Evolutionary conservation across 1,140 invertebrate species (phyloP).

Genomic region (Lepidurus couesii): DNA sequence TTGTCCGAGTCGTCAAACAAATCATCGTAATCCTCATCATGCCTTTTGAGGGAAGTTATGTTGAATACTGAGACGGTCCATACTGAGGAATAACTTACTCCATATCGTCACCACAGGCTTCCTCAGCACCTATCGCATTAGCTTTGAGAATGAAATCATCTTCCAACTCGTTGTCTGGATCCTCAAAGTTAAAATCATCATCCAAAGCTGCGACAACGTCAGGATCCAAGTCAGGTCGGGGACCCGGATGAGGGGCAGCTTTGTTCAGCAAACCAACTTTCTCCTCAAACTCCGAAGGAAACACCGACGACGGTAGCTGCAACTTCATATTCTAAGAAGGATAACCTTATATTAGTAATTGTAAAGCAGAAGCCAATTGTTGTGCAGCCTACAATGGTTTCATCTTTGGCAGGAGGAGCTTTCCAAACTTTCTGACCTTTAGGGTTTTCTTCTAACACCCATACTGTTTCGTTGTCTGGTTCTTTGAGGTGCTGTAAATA

Average conservation of each 20-base stretch:
- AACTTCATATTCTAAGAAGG: slow-evolving; percentile 47
- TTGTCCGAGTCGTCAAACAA: slow-evolving; percentile 49
- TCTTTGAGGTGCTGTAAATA: slow-evolving; percentile 89
- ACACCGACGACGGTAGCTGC: slow-evolving; percentile 79
- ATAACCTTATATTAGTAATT: not conserved
- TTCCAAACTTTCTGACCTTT: slow-evolving; percentile 31
- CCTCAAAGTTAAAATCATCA: slow-evolving; percentile 79
- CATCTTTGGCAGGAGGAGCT: slow-evolving; percentile 31
- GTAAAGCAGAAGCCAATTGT: not conserved
- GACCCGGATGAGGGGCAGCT: slow-evolving; percentile 68
- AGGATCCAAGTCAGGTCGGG: slow-evolving; percentile 77
- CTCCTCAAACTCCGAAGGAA: slow-evolving; percentile 82
- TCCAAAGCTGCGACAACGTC: slow-evolving; percentile 89
- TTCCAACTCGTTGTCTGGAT: slow-evolving; percentile 77
- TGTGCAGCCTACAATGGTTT: not conserved
- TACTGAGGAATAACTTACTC: slow-evolving; percentile 13
- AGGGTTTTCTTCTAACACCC: slow-evolving; percentile 40
- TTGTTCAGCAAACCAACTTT: slow-evolving; percentile 82
- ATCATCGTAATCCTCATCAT: slow-evolving; percentile 43
- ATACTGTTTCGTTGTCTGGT: slow-evolving; percentile 47
- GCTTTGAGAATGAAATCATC: slow-evolving; percentile 84
- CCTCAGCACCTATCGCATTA: slow-evolving; percentile 52
- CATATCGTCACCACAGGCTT: slow-evolving; percentile 38
- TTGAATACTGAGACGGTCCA: not conserved
- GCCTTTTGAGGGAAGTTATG: slow-evolving; percentile 37